Evolutionary conservation across 2,113 vertebrate species (phyloP), one percentile per base, ranked within the genome.

Genomic region (Hypanus sabinus): DNA sequence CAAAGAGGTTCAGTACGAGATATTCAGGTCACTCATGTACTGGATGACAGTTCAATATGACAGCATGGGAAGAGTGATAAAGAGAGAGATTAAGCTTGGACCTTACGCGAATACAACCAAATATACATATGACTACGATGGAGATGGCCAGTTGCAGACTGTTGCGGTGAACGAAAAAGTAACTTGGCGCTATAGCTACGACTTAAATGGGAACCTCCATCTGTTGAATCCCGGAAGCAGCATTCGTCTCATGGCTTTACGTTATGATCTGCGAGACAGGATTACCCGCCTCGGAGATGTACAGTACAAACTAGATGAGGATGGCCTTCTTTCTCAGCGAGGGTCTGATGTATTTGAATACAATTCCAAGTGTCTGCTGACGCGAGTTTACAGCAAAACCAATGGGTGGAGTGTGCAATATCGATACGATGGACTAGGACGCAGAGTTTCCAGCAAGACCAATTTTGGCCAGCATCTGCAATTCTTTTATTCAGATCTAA

Each of bases 21-120:
- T 99, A 96, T 99, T 99, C 96, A 96, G 99, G 5, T 99, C 99
- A 0, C 98, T 99, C 5, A 99, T 99, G 99, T 99, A 99, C 97
- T 99, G 99, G 99, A 99, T 99, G 99, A 99, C 98, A 0, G 98
- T 99, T 91, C 98, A 99, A 85, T 99, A 99, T 0, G 99, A 99
- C 96, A 99, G 98, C 96, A 99, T 99, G 98, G 99, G 98, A 1
- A 97, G 99, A 16, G 98, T 99, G 75, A 98, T 98, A 87, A 99
- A 99, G 94, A 97, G 99, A 81, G 99, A 99, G 95, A 97, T 99
- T n/a, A 99, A 99, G 88, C 98, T 99, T 0, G 99, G 99, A 18
- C 99, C 99, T 0, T 99, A 99, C 0, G 98, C 99, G 95, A 99
- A 99, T 96, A 99, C 98, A 3, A 99, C 99, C 0, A 99, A 99